A percentile compares a stretch with the other conserved stretches of the same genome.
phyloP scores from a whole-genome alignment of 2,888 invertebrate genomes.

The Mesodorylaimus sp. region DNA sequence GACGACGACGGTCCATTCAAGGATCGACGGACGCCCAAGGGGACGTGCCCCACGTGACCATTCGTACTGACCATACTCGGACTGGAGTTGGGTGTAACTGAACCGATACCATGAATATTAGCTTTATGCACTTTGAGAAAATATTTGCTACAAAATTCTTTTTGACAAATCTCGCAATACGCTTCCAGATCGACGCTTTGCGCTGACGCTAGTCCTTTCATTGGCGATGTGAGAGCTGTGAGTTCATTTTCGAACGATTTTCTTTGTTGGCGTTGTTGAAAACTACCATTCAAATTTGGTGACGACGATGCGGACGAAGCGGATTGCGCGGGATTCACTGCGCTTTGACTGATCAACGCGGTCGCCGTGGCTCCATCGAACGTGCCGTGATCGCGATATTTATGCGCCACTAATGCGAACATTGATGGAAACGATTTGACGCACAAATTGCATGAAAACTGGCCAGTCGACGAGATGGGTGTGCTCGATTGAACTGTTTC shows the following conservation, averaged over 20 bases:
- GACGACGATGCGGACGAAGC: too few relatives aligned
- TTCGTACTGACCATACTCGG: background rate
- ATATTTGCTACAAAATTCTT: slow-evolving; percentile 37
- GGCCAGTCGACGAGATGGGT: too few relatives aligned
- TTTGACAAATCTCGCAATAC: slow-evolving; percentile 35
- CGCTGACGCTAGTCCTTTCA: slow-evolving; percentile 1
- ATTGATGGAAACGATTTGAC: slow-evolving; percentile 8
- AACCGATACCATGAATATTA: slow-evolving; percentile 34
- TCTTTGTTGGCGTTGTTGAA: background rate
- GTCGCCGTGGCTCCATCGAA: background rate
- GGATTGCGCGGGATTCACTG: background rate
- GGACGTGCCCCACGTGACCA: background rate
- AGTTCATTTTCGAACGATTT: background rate
- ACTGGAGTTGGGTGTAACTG: background rate
- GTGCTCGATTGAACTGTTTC: too few relatives aligned
- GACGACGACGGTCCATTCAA: background rate
- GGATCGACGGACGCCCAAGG: background rate
- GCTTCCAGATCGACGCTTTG: slow-evolving; percentile 25
- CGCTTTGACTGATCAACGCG: background rate
- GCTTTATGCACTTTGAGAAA: slow-evolving; percentile 35
- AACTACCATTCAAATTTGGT: too few relatives aligned
- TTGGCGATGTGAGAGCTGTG: background rate
- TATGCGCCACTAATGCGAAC: slow-evolving; percentile 12
- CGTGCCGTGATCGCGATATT: slow-evolving; percentile 11
- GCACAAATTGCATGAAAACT: slow-evolving; percentile 12